Evolutionary conservation across 2,797 vertebrate species (phyloP), one percentile per base, ranked within the genome.

Genomic region (Aeoliscus strigatus): DNA sequence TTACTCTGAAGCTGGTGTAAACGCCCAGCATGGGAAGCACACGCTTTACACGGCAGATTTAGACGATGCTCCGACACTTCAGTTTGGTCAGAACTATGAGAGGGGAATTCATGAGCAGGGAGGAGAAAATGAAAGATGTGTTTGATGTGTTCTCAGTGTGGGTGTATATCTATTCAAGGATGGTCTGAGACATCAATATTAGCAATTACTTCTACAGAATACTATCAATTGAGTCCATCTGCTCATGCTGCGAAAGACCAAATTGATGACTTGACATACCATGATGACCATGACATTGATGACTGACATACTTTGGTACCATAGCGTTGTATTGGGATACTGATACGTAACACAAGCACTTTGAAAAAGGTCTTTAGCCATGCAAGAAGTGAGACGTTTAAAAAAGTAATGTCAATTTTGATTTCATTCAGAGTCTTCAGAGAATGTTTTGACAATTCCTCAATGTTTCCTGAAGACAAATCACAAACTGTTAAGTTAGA

Each of bases 11-110:
- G 72, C 30, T 18, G 12, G 45, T 67, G 76, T 81, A 81, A 80
- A 72, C 75, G 69, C 79, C 38, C 79, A 76, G 80, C 80, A 39
- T 65, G 79, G 74, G n/a, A n/a, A n/a, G n/a, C n/a, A 25, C 34
- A 11, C 70, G 18, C 29, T 65, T 64, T 11, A 41, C 57, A 38
- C 55, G 66, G 51, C 27, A 48, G 62, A 62, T 47, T 70, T 66
- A 77, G 55, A 71, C 64, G 66, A 61, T 58, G 40, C 52, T 74
- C 63, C 66, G 73, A 69, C 70, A 73, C 71, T 73, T 76, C 63
- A 77, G 27, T 70, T 25, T 16, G 18, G 52, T 51, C 66, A 39
- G 39, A 73, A 73, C 81, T 65, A 66, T 37, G 36, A 62, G 47
- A 44, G 49, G 39, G 46, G 66, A 58, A 48, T 56, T 73, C 61